These are phyloP conservation scores for Macrosteles quadrilineatus DNA, from an alignment of 1,140 invertebrate genomes.

Conservation along the genomic window DNA sequence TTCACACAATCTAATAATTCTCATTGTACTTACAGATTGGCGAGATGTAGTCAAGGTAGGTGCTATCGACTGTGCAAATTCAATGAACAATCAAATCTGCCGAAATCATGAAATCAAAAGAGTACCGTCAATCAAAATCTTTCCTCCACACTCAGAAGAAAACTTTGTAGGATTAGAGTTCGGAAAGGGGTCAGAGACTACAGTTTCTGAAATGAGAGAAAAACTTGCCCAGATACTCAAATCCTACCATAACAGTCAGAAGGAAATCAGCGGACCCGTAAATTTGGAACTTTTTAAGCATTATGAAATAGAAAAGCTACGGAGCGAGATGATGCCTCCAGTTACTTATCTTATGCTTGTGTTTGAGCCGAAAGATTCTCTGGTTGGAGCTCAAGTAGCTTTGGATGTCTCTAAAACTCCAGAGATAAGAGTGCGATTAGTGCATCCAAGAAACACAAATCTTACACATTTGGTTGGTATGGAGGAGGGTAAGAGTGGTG, in stretches of 20 bases:
- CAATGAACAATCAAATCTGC: background rate
- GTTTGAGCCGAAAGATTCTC: constrained; percentile 47
- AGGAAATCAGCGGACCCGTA: constrained; percentile 50
- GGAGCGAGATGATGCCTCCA: constrained; percentile 50
- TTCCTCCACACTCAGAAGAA: constrained; percentile 63
- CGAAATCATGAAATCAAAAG: constrained; percentile 80
- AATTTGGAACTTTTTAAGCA: constrained; percentile 61
- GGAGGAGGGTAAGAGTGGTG: background rate
- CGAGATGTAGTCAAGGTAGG: constrained; percentile 63
- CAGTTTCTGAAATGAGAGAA: constrained; percentile 58
- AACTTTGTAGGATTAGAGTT: constrained; percentile 61
- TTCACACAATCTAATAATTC: too few relatives aligned
- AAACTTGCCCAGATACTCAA: constrained; percentile 52
- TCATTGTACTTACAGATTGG: constrained; percentile 64
- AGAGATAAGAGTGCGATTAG: background rate
- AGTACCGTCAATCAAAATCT: constrained; percentile 81
- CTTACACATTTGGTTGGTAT: background rate
- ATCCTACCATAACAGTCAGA: constrained; percentile 46
- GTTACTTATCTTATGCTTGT: constrained; percentile 58
- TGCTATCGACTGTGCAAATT: constrained; percentile 70
- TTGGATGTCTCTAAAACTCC: constrained; percentile 61
- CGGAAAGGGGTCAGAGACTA: constrained; percentile 55
- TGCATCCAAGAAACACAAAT: background rate
- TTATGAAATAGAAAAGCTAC: constrained; percentile 48
- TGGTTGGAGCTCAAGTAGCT: constrained; percentile 29